These are phyloP conservation scores for Leptinotarsa undecemlineata DNA, from an alignment of 1,140 invertebrate species.

Conservation along the genomic window DNA sequence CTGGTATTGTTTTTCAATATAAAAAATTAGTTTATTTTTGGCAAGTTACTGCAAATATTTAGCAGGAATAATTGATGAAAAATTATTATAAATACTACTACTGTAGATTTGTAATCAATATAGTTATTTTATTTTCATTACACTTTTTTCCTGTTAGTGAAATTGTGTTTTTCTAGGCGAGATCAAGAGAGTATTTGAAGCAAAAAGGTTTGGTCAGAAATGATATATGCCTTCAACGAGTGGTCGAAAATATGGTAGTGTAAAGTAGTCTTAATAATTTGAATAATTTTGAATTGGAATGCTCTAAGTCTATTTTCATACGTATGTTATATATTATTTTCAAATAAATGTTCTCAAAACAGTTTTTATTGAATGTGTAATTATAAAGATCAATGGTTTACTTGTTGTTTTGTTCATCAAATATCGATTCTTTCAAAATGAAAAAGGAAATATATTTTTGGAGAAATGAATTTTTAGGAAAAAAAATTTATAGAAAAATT, in stretches of 20 bases:
- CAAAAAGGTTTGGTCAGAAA: conserved; percentile 18
- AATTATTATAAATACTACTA: too few species aligned
- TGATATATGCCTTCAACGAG: conserved; percentile 27
- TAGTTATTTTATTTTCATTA: conserved; percentile 12
- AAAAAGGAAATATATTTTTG: too few species aligned
- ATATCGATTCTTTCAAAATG: too few species aligned
- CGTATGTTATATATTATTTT: neutral
- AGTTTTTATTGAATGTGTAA: neutral
- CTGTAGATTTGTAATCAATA: neutral
- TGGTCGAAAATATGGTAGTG: conserved; percentile 33
- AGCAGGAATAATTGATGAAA: too few species aligned
- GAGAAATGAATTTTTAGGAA: too few species aligned
- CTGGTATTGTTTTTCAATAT: too few species aligned
- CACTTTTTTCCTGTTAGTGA: too few species aligned
- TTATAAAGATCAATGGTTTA: neutral
- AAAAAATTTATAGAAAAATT: too few species aligned
- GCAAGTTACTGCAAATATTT: too few species aligned
- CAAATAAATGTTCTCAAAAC: neutral
- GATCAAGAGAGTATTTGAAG: conserved; percentile 37
- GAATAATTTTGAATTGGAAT: too few species aligned
- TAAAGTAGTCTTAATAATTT: neutral
- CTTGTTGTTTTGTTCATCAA: neutral
- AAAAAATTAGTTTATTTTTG: too few species aligned
- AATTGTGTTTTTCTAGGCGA: conserved; percentile 24
- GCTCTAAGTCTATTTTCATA: neutral